Evolutionary conservation across 37 sponge, comb jelly and placozoan genomes (phyloP), one percentile per base, ranked within the genome.

Genomic region (Spongia lamella): DNA sequence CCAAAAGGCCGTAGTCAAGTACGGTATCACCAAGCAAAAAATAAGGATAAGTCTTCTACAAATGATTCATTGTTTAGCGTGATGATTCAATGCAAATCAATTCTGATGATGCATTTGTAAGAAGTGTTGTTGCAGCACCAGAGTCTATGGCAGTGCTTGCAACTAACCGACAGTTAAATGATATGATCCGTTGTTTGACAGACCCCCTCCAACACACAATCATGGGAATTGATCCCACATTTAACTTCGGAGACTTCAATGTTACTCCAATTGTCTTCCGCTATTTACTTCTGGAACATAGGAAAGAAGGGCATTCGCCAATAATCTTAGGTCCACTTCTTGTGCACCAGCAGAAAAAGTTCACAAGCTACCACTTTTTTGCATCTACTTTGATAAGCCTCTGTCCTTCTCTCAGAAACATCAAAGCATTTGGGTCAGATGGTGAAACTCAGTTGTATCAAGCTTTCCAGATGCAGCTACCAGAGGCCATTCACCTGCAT

Each of bases 191-290:
- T 40, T 68, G 37, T 68, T 68, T 20, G 19, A 68, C 69, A 20
- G 47, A 68, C 15, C 20, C 19, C 22, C 49, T 40, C 3, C 49
- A 68, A 68, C 40, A 40, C 39, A 49, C 49, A n/a, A 38, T 68
- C 37, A 43, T 68, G 69, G 40, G 49, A 38, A 68, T 68, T n/a
- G 69, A 68, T 40, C 69, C 69, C 21, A 68, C 69, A n/a, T 68
- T 68, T 40, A 40, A 20, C 26, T 17, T 68, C 22, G 69, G 69
- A 40, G 50, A 68, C 31, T 68, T 68, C 31, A 49, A 68, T 38
- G 69, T 57, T 6, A 63, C 65, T 7, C 34, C 40, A 17, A 15
- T 68, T 40, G 40, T 49, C 16, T 68, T 40, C 49, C 50, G 51
- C 5, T 49, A 68, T 40, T 68, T 68, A 26, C 69, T 68, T 7